Conservation (phyloP, 2,113 vertebrate genomes). For the Cephalopterus ornatus region DNA sequence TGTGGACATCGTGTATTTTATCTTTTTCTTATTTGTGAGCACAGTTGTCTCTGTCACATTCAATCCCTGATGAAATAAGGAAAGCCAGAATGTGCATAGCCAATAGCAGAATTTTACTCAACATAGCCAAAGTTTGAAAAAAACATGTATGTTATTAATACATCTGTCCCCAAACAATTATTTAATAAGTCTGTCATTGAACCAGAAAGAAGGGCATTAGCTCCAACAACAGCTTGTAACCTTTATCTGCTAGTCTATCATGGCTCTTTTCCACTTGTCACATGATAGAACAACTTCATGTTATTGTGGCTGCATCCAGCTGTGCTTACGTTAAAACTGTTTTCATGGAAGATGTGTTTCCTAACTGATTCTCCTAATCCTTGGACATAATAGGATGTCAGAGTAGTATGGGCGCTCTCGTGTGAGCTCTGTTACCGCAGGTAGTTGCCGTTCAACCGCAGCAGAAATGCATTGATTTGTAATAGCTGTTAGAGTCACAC, state of each 20-base stretch:
- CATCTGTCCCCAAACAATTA: background rate
- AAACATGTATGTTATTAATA: background rate
- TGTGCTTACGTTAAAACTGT: background rate
- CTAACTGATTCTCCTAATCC: background rate
- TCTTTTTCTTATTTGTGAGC: background rate
- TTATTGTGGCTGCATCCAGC: background rate
- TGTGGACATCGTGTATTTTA: background rate
- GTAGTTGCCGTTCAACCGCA: background rate
- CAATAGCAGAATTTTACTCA: background rate
- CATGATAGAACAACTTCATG: background rate
- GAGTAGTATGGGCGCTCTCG: background rate
- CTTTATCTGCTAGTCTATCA: background rate
- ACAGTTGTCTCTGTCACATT: background rate
- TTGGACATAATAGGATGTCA: background rate
- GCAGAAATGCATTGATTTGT: background rate
- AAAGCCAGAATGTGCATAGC: background rate
- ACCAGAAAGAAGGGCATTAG: background rate
- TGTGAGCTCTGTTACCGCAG: background rate
- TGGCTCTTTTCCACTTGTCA: background rate
- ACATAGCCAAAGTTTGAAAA: background rate
- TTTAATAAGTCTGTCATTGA: background rate
- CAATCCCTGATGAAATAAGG: background rate
- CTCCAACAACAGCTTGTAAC: background rate
- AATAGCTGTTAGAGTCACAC: background rate
- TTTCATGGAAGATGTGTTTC: background rate